Evolutionary conservation across 2,113 vertebrate species (phyloP), one percentile per base, ranked within the genome.

Genomic region (Gulo gulo): DNA sequence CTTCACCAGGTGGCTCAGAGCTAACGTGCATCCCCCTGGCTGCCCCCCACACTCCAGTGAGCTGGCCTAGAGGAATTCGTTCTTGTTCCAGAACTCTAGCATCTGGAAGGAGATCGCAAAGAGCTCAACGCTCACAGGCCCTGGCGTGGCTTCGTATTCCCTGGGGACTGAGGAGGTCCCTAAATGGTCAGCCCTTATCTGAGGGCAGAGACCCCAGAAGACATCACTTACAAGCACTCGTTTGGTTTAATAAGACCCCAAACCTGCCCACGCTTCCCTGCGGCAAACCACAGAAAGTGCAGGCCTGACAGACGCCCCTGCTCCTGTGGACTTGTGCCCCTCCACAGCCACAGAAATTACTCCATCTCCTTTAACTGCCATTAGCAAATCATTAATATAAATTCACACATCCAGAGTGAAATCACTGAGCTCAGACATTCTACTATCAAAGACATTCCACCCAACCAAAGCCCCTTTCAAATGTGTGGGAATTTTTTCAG

Each of bases 361-460:
- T 81, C 69, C 20, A 10, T 92, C 92, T 78, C 78, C 34, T 61
- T 61, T 69, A 74, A 89, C 83, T 57, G 81, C 97, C 69, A 88
- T 94, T 76, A 95, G 74, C 69, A 63, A 88, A 67, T 81, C 73
- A 87, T 83, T 61, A 82, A 88, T 63, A 89, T 57, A 36, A 86
- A 87, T 93, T 16, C 92, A 82, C 65, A 91, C 7, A 24, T 42
- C 45, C 84, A 24, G 52, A 78, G 42, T 34, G 69, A 74, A 88
- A n/a, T 55, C 59, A 31, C 63, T 52, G 74, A 92, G 85, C 69
- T n/a, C 47, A 63, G 93, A 74, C 24, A 47, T 47, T 69, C 55
- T 42, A 34, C 69, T 50, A 29, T 87, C 69, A n/a, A 93, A 78
- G 78, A 82, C 45, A 20, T 61, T 82, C 69, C n/a, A 57, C 36